Evolutionary conservation across 2,113 vertebrate genomes (phyloP), one percentile per base, ranked within the genome.

Genomic region (Ictalurus punctatus): DNA sequence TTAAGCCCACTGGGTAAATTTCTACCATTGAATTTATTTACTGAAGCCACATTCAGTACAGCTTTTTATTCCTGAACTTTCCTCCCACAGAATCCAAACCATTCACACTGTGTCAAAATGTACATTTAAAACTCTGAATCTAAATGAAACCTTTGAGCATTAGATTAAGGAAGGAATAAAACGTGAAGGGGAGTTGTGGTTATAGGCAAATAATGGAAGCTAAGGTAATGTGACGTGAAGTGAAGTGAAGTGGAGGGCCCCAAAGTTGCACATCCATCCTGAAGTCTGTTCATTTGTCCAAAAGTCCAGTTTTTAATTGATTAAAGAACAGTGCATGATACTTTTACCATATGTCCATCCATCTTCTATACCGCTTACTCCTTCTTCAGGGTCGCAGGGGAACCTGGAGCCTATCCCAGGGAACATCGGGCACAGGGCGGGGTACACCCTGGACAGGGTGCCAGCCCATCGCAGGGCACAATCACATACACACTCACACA

Each of bases 41-140:
- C 1, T 17, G 21, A 83, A 83, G 5, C 3, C 34, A 48, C 6
- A 82, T 58, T 21, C 3, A 13, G 5, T 37, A 21, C 14, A 81
- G 6, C 14, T 63, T 83, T 63, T 63, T 83, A 63, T 83, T 83
- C 23, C 34, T 37, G 58, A 83, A 83, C 34, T 40, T 83, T 63
- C 23, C 6, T 63, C 23, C 34, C 10, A 83, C 56, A 63, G 34
- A 44, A 25, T 23, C 56, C 80, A 37, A 23, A 76, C 73, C 21
- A 76, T 1, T 44, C 21, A 3, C 27, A 67, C 10, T 14, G 27
- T 34, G 30, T 6, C 30, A 71, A 71, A 40, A 37, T 74, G 23
- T 27, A 78, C 74, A 25, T 52, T n/a, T n/a, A 52, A 76, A 76
- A 78, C 74, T 44, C 10, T 10, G 7, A 58, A 81, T 44, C 10